Conservation (phyloP, 2,113 vertebrate genomes). For the Nematolebias whitei region DNA sequence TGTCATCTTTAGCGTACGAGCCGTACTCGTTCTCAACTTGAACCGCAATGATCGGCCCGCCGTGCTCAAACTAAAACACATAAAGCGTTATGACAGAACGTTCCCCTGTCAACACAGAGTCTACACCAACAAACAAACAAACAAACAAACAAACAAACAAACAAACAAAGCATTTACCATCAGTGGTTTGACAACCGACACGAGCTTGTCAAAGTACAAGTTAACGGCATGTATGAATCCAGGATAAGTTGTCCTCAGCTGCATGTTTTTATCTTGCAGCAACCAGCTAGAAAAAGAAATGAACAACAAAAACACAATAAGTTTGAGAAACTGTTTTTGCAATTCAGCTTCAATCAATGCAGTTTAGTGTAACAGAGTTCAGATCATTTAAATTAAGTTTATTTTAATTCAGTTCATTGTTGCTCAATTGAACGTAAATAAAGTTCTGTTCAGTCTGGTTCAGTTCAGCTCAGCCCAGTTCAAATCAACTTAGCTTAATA, state of each 20-base stretch:
- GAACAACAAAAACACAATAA: not conserved
- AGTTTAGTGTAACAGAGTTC: no score
- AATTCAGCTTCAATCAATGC: no score
- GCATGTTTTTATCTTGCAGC: slow-evolving; percentile 87
- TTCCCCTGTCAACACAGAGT: no score
- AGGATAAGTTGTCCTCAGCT: slow-evolving; percentile 86
- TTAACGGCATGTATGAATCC: slow-evolving; percentile 86
- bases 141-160: not conserved
- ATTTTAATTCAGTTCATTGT: not conserved
- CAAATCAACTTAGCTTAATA: not conserved
- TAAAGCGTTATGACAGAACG: not conserved
- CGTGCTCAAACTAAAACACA: slow-evolving; percentile 65
- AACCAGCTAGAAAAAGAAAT: slow-evolving; percentile 82
- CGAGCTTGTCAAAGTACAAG: slow-evolving; percentile 84
- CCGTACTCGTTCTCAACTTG: slow-evolving; percentile 96
- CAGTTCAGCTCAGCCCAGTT: not conserved
- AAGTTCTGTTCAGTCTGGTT: not conserved
- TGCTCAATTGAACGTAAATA: no score
- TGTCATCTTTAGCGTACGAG: slow-evolving; percentile 87
- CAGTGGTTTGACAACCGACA: slow-evolving; percentile 81
- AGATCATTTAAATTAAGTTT: not conserved
- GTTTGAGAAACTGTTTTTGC: no score
- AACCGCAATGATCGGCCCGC: slow-evolving; percentile 91
- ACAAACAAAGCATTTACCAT: slow-evolving; percentile 77
- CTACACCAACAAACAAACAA: not conserved